Base-by-base conservation (phyloP, 1,140 invertebrate species). In the Pomacea maculata region DNA sequence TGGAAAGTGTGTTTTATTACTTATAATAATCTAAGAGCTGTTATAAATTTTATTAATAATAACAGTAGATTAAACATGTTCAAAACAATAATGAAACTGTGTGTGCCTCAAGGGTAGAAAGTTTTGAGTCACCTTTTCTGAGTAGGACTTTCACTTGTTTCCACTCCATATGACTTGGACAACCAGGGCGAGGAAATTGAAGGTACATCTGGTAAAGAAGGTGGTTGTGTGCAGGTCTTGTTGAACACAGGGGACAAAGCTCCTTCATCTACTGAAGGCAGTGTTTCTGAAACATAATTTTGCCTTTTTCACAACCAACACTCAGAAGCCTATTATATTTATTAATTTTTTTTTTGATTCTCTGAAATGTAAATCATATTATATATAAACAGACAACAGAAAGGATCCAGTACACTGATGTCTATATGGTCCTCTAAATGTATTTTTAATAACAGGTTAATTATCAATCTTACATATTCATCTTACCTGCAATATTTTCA, bases 111-210 rank as follows among this genome's bases (percentile, higher is more conserved):
- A 9, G 21, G 8, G 21, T n/a, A 12, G 57, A 21, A n/a, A 19
- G 52, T 45, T 68, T 70, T 52, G 11, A 1, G 9, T 45, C 14
- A 68, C 34, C 34, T 15, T 11, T 45, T n/a, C 21, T 45, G 25
- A 55, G 21, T n/a, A 81, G 17, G 61, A 3, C 21, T 65, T 25
- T 21, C 34, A 70, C 64, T 73, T n/a, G 77, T 29, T 54, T 64
- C 72, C 21, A 79, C 82, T 63, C 81, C 70, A 57, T 45, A 11
- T 19, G 82, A 75, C 75, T 83, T 85, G 12, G 85, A 85, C 25
- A 85, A 55, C 85, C 84, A 84, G 6, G 83, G 83, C 19, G 63
- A 80, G 6, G 79, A 61, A 21, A 9, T 68, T 64, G 79, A 45
- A 57, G 79, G 64, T 29, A 61, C 75, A 29, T 70, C 67, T 11